Evolutionary conservation across 2,797 vertebrate genomes (phyloP).

Genomic region (Chaunax sp.): DNA sequence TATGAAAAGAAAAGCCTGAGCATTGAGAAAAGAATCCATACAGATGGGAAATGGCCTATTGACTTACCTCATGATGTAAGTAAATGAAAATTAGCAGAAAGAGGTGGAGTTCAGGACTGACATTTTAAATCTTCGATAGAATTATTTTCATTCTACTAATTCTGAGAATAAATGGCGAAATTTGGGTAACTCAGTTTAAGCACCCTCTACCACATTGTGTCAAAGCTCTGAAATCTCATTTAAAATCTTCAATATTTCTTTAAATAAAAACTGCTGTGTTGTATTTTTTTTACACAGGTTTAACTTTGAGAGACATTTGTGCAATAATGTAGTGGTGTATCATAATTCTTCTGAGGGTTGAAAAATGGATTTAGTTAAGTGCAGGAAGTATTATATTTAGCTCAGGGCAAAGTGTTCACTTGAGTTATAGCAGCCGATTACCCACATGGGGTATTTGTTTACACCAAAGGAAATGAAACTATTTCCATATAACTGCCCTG

Average conservation of each 20-base stretch:
- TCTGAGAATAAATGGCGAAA: slow-evolving; percentile 18
- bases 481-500: slow-evolving; percentile 77
- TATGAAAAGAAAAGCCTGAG: slow-evolving; percentile 48
- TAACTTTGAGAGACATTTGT: slow-evolving; percentile 59
- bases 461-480: slow-evolving; percentile 82
- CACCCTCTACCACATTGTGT: neutral
- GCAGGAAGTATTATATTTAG: slow-evolving; percentile 84
- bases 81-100: slow-evolving; percentile 34
- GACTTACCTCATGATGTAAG: slow-evolving; percentile 40
- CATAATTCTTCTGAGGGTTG: slow-evolving; percentile 74
- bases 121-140: slow-evolving; percentile 13
- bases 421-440: slow-evolving; percentile 81
- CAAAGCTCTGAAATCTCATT: slow-evolving; percentile 2
- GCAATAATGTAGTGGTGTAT: slow-evolving; percentile 54
- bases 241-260: neutral
- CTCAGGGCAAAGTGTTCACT: slow-evolving; percentile 79
- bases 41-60: slow-evolving; percentile 41
- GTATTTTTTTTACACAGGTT: slow-evolving; percentile 38
- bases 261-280: slow-evolving; percentile 24
- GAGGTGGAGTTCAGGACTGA: slow-evolving; percentile 7
- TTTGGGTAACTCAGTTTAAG: neutral
- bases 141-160: slow-evolving; percentile 19
- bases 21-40: slow-evolving; percentile 38
- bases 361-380: slow-evolving; percentile 83
- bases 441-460: slow-evolving; percentile 82